A percentile compares a stretch with the other conserved stretches of the same genome.
Evolutionary conservation across 2,888 invertebrate species (phyloP).

Genomic region (Cataglyphis cursor): DNA sequence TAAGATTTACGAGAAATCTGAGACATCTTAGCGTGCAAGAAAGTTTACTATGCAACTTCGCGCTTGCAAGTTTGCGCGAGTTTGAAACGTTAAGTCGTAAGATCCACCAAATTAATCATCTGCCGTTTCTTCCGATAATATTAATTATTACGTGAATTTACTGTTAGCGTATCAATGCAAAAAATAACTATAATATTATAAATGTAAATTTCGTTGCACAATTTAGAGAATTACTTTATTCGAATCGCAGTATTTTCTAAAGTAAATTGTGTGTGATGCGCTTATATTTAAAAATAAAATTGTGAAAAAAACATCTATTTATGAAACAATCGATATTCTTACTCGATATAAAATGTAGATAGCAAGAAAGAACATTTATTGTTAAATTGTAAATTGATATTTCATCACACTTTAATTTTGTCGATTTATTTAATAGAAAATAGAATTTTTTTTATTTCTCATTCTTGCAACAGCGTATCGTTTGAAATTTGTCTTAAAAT

Average conservation of each 20-base stretch:
- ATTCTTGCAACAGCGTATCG: neutral
- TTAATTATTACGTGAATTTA: conserved; percentile 38
- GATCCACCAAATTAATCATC: conserved; percentile 47
- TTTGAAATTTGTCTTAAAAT: neutral
- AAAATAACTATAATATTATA: conserved; percentile 17
- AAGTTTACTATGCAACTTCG: conserved; percentile 42
- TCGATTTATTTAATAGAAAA: neutral
- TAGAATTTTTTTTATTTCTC: neutral
- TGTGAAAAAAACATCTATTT: neutral
- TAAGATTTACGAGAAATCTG: conserved; percentile 30
- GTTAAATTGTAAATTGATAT: neutral
- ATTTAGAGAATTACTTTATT: conserved; percentile 5
- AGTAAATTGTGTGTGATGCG: neutral
- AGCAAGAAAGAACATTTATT: neutral
- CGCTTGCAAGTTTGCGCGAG: conserved; percentile 37
- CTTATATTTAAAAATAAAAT: neutral
- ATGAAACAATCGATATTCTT: neutral
- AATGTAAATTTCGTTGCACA: neutral
- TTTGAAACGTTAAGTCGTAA: conserved; percentile 37
- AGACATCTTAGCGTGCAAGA: conserved; percentile 42
- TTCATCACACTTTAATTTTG: neutral
- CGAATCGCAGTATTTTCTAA: neutral
- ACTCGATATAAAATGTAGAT: neutral
- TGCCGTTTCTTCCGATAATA: conserved; percentile 30
- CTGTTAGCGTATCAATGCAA: neutral